Evolutionary conservation across 1,140 invertebrate genomes (phyloP).

Genomic region (Lasaia peninsularis): DNA sequence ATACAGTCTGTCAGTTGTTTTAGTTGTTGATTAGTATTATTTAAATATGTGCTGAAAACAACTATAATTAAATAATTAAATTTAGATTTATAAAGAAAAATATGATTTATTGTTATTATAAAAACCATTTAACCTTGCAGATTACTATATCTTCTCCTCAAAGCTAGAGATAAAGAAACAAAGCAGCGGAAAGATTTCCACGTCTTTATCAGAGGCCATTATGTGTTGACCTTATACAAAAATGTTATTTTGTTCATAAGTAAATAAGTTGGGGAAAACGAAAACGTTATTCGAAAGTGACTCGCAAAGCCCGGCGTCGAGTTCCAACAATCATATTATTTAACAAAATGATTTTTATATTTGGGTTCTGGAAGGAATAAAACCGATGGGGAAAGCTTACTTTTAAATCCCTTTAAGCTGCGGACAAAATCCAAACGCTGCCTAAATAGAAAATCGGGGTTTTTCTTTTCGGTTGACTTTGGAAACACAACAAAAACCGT

Average conservation of each 20-base stretch:
- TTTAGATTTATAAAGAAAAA: too few relatives aligned
- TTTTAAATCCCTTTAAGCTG: constrained; percentile 8
- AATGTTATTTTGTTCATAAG: constrained; percentile 69
- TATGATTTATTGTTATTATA: too few relatives aligned
- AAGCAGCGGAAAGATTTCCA: constrained; percentile 72
- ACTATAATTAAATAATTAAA: too few relatives aligned
- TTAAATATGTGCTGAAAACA: too few relatives aligned
- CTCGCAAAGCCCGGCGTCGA: constrained; percentile 37
- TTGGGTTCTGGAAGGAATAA: constrained; percentile 4
- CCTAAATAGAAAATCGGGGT: constrained; percentile 6
- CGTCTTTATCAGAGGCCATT: constrained; percentile 72
- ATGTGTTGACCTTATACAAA: constrained; percentile 68
- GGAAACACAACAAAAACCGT: background rate
- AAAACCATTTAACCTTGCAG: constrained; percentile 61
- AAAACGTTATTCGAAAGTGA: constrained; percentile 68
- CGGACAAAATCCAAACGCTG: background rate
- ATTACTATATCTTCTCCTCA: too few relatives aligned
- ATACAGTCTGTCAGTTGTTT: too few relatives aligned
- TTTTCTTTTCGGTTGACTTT: background rate
- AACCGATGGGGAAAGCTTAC: constrained; percentile 4
- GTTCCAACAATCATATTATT: constrained; percentile 16
- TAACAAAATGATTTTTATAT: constrained; percentile 33
- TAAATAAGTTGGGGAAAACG: constrained; percentile 65
- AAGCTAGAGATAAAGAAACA: too few relatives aligned
- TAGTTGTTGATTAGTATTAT: too few relatives aligned